A percentile compares a stretch with the other conserved stretches of the same genome.
phyloP scores from a whole-genome alignment of 1,140 invertebrate genomes.

The Octopus bimaculoides region DNA sequence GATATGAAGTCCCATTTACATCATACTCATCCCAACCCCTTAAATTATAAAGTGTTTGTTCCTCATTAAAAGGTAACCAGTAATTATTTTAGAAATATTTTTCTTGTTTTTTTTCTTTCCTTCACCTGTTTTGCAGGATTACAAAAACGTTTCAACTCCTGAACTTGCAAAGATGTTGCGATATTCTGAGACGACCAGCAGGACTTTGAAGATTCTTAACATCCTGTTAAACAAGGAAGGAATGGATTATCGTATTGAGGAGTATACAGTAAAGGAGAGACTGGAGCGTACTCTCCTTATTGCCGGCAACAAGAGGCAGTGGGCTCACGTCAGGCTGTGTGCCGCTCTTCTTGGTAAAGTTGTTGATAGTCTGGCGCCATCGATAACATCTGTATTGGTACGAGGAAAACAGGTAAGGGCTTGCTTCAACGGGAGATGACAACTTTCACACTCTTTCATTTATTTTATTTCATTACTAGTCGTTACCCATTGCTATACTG shows the following conservation, averaged over 20 bases:
- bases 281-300: conserved; percentile 79
- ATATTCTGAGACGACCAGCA: conserved; percentile 70
- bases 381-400: conserved; percentile 93
- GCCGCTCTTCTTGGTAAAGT: conserved; percentile 88
- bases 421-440: background rate
- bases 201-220: conserved; percentile 80
- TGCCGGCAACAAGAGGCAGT: conserved; percentile 84
- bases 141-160: conserved; percentile 57
- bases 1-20: no score
- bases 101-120: no score
- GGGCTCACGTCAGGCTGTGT: conserved; percentile 86
- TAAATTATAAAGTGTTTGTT: no score
- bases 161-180: conserved; percentile 42
- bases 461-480: background rate
- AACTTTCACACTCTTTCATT: no score
- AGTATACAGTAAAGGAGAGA: conserved; percentile 67
- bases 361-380: conserved; percentile 96
- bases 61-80: no score
- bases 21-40: no score
- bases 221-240: conserved; percentile 82
- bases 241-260: conserved; percentile 71
- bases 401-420: conserved; percentile 87
- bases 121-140: conserved; percentile 29
- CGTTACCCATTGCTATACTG: background rate
- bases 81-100: no score